These are phyloP conservation scores for Drosophila infuscata DNA, from an alignment of 2,888 invertebrate species.

Conservation along the genomic window DNA sequence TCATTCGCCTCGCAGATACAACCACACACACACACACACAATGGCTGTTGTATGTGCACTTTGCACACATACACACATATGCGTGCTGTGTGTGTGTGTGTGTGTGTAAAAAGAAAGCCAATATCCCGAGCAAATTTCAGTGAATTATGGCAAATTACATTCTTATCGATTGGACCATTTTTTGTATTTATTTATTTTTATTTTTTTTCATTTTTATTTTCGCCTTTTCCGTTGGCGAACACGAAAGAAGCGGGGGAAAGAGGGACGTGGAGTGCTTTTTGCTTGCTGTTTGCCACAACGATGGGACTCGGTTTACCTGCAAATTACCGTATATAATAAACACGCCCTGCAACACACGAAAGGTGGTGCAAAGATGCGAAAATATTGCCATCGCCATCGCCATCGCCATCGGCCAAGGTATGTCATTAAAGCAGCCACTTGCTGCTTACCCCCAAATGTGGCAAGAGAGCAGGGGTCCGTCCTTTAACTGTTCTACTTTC, in stretches of 20 bases:
- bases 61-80: not conserved
- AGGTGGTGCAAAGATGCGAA: conserved; percentile 58
- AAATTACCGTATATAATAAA: conserved; percentile 55
- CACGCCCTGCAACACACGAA: conserved; percentile 66
- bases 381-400: conserved; percentile 40
- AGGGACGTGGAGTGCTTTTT: conserved; percentile 26
- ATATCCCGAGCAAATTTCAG: conserved; percentile 77
- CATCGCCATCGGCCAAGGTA: conserved; percentile 17
- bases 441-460: conserved; percentile 9
- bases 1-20: conserved; percentile 20
- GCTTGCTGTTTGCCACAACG: conserved; percentile 19
- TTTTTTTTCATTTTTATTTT: conserved; percentile 2
- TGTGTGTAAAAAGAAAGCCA: conserved; percentile 50
- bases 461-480: not conserved
- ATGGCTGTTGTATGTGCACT: conserved; percentile 26
- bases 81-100: conserved; percentile 8
- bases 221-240: conserved; percentile 3
- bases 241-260: conserved; percentile 4
- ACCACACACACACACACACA: conserved; percentile 8
- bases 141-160: conserved; percentile 83
- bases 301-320: conserved; percentile 28
- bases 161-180: conserved; percentile 80
- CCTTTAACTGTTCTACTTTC: not conserved
- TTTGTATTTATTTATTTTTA: conserved; percentile 10
- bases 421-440: conserved; percentile 54